phyloP scores from a whole-genome alignment of 2,797 vertebrate species.

The Xenentodon cancila region DNA sequence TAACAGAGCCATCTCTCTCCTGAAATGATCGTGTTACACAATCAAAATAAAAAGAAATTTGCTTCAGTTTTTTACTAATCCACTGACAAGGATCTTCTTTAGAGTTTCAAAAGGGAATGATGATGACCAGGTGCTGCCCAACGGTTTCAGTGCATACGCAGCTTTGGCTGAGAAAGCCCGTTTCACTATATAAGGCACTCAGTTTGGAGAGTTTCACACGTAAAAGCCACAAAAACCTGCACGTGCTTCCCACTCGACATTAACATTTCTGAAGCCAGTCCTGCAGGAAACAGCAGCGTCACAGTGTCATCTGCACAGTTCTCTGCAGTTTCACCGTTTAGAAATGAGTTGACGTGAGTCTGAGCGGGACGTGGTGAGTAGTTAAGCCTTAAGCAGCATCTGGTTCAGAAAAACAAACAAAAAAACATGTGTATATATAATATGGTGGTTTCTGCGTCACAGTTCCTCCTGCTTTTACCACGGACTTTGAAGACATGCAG shows the following conservation, averaged over 20 bases:
- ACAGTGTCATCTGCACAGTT: background rate
- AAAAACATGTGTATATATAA: too few species aligned
- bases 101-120: constrained; percentile 46
- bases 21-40: constrained; percentile 10
- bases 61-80: background rate
- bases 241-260: background rate
- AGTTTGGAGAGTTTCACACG: constrained; percentile 22
- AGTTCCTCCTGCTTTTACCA: constrained; percentile 29
- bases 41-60: too few species aligned
- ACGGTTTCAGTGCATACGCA: constrained; percentile 32
- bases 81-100: background rate
- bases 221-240: background rate
- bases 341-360: constrained; percentile 8
- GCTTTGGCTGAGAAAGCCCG: constrained; percentile 1
- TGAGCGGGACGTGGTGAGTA: background rate
- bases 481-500: constrained; percentile 28
- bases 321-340: background rate
- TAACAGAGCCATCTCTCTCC: constrained; percentile 19
- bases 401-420: constrained; percentile 11
- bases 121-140: constrained; percentile 34
- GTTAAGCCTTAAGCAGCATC: constrained; percentile 21
- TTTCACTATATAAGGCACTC: constrained; percentile 63
- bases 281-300: constrained; percentile 1
- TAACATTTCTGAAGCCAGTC: constrained; percentile 12
- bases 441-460: background rate